Base-by-base conservation (phyloP, 2,797 vertebrate genomes). In the Gallinago nigripennis region DNA sequence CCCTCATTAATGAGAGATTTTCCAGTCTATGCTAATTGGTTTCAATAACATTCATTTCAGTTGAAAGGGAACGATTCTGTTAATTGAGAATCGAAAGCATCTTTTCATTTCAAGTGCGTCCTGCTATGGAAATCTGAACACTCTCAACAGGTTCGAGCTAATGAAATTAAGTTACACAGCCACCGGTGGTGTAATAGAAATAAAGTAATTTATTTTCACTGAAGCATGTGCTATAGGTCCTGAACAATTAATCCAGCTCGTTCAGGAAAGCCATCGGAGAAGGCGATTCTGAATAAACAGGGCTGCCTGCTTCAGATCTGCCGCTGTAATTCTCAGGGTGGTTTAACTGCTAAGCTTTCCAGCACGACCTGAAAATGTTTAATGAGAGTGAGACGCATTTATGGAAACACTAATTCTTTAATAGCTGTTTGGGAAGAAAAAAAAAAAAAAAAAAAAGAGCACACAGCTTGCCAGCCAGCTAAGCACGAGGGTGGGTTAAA, bases 11-110 rank as follows among this genome's bases (percentile, higher is more conserved):
- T 97, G 99, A 99, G 99, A 99, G 99, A 99, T 99, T 99, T 99
- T 99, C 99, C 99, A 99, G 99, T 99, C 99, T 98, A 98, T 99
- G 99, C 99, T 99, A 99, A 99, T 99, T 99, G 99, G 98, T 99
- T 99, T 99, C 99, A 99, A 99, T 99, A 99, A 99, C 99, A 99
- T 99, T 99, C 99, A 99, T 99, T 99, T 99, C 98, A 98, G 99
- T 99, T 99, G 99, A 99, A 99, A 99, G 99, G 98, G 98, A 99
- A 98, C 95, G 98, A 99, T 99, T 98, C 99, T 98, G 98, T 99
- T 99, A 99, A 99, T 99, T 99, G 99, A 99, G 99, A 98, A 99
- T 98, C 98, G 98, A 98, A 98, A 98, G 97, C 98, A 98, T 98
- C 98, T 99, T 99, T 99, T 99, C 99, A 99, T 99, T 99, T 99